Percentiles rank a stretch among this genome's conserved stretches.
Evolutionary conservation across 2,888 invertebrate genomes (phyloP).

Genomic region (Thereva unica): DNA sequence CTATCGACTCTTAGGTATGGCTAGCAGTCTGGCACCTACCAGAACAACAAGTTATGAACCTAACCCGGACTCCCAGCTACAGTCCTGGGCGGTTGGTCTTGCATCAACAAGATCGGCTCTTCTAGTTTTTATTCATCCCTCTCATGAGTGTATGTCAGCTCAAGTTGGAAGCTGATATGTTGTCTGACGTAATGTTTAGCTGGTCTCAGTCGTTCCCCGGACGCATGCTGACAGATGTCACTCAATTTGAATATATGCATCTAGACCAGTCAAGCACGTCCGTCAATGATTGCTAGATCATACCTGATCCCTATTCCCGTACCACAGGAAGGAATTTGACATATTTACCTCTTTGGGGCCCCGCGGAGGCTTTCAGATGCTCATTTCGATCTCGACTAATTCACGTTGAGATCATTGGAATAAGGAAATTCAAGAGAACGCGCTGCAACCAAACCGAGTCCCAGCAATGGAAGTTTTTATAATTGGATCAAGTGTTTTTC

Average conservation of each 20-base stretch:
- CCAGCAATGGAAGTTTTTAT: constrained; percentile 15
- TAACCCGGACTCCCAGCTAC: too few species aligned
- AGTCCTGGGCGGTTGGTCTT: too few species aligned
- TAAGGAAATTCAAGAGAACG: not conserved
- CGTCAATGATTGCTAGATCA: constrained; percentile 17
- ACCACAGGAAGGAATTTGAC: too few species aligned
- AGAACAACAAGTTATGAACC: not conserved
- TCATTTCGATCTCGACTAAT: constrained; percentile 32
- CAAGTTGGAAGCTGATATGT: constrained; percentile 17
- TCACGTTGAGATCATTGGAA: constrained; percentile 34
- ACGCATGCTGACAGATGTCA: constrained; percentile 32
- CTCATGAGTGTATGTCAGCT: not conserved
- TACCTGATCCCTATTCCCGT: not conserved
- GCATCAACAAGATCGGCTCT: constrained; percentile 1
- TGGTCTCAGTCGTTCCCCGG: too few species aligned
- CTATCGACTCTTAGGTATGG: too few species aligned
- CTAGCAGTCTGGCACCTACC: not conserved
- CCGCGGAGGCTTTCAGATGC: not conserved
- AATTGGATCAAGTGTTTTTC: constrained; percentile 11
- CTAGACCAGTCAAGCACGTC: constrained; percentile 11
- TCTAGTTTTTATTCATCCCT: not conserved
- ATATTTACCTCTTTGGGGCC: too few species aligned
- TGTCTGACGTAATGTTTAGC: not conserved
- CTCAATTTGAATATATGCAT: constrained; percentile 37
- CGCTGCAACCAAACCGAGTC: not conserved